Percentiles rank a stretch among this genome's conserved stretches.
These are phyloP conservation scores for Grammomys surdaster DNA, from an alignment of 2,113 vertebrate genomes.

Conservation along the genomic window DNA sequence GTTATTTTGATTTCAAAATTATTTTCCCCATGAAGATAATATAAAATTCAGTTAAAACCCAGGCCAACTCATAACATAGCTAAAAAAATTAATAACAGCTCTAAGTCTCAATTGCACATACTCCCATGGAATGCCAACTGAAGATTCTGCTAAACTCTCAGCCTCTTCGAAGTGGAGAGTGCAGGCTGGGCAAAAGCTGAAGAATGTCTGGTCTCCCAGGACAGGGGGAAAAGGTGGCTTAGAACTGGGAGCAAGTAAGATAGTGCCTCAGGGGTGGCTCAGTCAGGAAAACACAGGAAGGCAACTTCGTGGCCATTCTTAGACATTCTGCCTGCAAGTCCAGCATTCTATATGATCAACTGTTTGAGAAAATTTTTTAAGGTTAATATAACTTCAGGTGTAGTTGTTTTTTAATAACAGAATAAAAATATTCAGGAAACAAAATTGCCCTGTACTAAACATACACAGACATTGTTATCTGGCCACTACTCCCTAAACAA, in stretches of 20 bases:
- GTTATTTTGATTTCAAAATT: conserved; percentile 46
- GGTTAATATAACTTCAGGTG: not conserved
- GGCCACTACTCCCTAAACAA: not conserved
- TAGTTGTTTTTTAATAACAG: not conserved
- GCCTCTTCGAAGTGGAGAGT: not conserved
- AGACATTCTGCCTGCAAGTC: not conserved
- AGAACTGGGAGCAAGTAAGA: not conserved
- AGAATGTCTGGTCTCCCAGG: not conserved
- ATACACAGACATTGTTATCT: not conserved
- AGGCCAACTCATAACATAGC: conserved; percentile 47
- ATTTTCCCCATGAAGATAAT: conserved; percentile 59
- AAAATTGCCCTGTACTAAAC: not conserved
- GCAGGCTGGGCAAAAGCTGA: not conserved
- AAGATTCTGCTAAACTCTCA: conserved; percentile 23
- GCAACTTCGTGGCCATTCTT: not conserved
- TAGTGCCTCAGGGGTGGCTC: not conserved
- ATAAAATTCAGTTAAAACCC: conserved; percentile 57
- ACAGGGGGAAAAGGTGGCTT: not conserved
- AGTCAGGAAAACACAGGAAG: not conserved
- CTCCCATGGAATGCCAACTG: not conserved
- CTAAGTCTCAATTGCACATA: not conserved
- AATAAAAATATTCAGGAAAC: not conserved
- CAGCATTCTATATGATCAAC: not conserved
- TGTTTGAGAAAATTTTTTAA: not conserved
- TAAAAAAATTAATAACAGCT: conserved; percentile 63